Evolutionary conservation across 2,888 invertebrate species (phyloP), one percentile per base, ranked within the genome.

Genomic region (Limnephilus auricula): DNA sequence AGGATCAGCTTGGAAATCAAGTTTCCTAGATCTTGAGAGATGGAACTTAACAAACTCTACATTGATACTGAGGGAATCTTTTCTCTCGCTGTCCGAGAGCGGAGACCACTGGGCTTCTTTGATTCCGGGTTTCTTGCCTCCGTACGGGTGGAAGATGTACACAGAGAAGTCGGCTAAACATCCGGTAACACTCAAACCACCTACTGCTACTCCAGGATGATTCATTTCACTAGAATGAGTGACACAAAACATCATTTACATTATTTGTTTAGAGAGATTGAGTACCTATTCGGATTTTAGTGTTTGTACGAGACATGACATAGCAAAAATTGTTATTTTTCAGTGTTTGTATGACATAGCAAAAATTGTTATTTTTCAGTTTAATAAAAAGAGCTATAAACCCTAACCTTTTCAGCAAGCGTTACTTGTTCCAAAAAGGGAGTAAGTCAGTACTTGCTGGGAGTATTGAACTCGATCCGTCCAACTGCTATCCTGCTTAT

Each of bases 81-180:
- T 99, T 89, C 99, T 96, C 95, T 99, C 99, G 93, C 97, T 97
- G 94, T 98, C 98, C 0, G 98, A 97, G 4, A 98, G 95, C 0
- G 98, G 98, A 0, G 98, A 98, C 97, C 98, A 98, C 94, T 98
- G 98, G 0, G 98, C 97, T 94, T 98, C 98, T 94, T 98, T 98
- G 13, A 95, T 94, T 94, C 97, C 97, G 89, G 98, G 96, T 95
- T 98, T 98, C 95, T 99, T 99, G 88, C 98, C 98, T 12, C 99
- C 99, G 94, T 99, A 99, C 0, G 99, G 99, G 95, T 99, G 99
- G 96, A 99, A 99, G 94, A 99, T 99, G 95, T 99, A 99, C 4
- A 99, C 98, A 2, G 99, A 99, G 95, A 99, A 99, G 95, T 99
- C 99, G 0, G 99, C 98, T 92, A 99, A 96, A 94, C 99, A 99